Percentiles rank a stretch among this genome's conserved stretches.
These are phyloP conservation scores for Isaurus tuberculatus DNA, from an alignment of 92 coral and sea anemone genomes.

Conservation along the genomic window DNA sequence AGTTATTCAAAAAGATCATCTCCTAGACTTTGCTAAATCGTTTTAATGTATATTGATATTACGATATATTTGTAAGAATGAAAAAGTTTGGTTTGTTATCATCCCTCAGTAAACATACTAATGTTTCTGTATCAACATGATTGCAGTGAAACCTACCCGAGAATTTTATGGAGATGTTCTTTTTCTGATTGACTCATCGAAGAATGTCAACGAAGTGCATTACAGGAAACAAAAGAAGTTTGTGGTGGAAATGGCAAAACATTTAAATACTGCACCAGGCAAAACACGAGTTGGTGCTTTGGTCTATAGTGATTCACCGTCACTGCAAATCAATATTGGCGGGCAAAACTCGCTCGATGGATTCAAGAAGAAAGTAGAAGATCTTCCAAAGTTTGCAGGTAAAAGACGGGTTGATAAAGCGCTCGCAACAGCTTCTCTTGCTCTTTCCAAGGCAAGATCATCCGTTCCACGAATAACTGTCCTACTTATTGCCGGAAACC, in stretches of 20 bases:
- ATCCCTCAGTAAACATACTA: neutral
- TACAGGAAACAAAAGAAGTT: slow-evolving; percentile 65
- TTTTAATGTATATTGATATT: no score
- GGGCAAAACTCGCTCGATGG: slow-evolving; percentile 29
- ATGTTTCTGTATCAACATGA: neutral
- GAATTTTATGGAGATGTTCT: slow-evolving; percentile 56
- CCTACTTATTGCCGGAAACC: slow-evolving; percentile 72
- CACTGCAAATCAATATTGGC: slow-evolving; percentile 45
- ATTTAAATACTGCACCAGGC: slow-evolving; percentile 64
- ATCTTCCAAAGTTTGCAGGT: slow-evolving; percentile 65
- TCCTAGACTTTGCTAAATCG: no score
- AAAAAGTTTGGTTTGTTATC: no score
- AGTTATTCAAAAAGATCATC: no score
- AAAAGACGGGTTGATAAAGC: slow-evolving; percentile 72
- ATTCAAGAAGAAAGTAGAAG: slow-evolving; percentile 53
- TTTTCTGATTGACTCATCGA: slow-evolving; percentile 79
- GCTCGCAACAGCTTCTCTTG: slow-evolving; percentile 51
- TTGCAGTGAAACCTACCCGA: neutral
- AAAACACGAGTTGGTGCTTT: slow-evolving; percentile 69
- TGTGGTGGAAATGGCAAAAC: slow-evolving; percentile 57
- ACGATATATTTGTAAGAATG: no score
- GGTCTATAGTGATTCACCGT: slow-evolving; percentile 64
- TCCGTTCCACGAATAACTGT: slow-evolving; percentile 77
- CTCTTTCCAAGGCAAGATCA: slow-evolving; percentile 56
- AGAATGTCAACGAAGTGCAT: slow-evolving; percentile 42